These are phyloP conservation scores for Crioceris asparagi DNA, from an alignment of 2,888 invertebrate species.

Conservation along the genomic window DNA sequence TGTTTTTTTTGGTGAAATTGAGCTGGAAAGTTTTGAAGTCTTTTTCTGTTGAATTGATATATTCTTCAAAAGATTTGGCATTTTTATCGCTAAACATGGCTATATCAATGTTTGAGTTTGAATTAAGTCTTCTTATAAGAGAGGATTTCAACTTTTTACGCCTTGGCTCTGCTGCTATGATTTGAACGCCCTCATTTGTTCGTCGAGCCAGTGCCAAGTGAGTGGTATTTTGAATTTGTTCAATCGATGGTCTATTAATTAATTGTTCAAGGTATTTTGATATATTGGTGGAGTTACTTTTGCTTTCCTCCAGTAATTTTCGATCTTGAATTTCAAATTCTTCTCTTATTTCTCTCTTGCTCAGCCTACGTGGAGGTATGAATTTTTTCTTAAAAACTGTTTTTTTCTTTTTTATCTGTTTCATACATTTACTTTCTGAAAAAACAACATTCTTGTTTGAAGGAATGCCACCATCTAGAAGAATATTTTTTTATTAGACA, in stretches of 20 bases:
- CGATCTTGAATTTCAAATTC: conserved; percentile 28
- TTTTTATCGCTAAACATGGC: conserved; percentile 23
- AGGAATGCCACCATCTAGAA: too few species aligned
- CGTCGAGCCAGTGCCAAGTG: conserved; percentile 26
- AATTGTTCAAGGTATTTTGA: conserved; percentile 23
- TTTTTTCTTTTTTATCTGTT: conserved; percentile 4
- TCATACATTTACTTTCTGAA: background rate
- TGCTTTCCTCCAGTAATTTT: conserved; percentile 19
- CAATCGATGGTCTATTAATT: conserved; percentile 24
- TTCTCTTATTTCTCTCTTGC: conserved; percentile 25
- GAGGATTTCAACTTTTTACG: conserved; percentile 9
- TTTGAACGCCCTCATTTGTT: conserved; percentile 26
- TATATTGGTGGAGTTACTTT: conserved; percentile 16
- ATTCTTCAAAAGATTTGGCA: conserved; percentile 24
- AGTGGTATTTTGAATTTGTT: conserved; percentile 26
- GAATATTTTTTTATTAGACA: too few species aligned
- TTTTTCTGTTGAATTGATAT: conserved; percentile 24
- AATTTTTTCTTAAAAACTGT: conserved; percentile 13
- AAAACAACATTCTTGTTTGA: conserved; percentile 3
- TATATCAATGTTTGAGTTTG: conserved; percentile 15
- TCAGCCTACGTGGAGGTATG: conserved; percentile 23
- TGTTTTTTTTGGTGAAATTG: conserved; percentile 3
- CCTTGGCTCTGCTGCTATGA: conserved; percentile 18
- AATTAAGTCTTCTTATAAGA: conserved; percentile 8
- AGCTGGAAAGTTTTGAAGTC: conserved; percentile 23